These are phyloP conservation scores for Mesitornis unicolor DNA, from an alignment of 2,113 vertebrate genomes.

Conservation along the genomic window DNA sequence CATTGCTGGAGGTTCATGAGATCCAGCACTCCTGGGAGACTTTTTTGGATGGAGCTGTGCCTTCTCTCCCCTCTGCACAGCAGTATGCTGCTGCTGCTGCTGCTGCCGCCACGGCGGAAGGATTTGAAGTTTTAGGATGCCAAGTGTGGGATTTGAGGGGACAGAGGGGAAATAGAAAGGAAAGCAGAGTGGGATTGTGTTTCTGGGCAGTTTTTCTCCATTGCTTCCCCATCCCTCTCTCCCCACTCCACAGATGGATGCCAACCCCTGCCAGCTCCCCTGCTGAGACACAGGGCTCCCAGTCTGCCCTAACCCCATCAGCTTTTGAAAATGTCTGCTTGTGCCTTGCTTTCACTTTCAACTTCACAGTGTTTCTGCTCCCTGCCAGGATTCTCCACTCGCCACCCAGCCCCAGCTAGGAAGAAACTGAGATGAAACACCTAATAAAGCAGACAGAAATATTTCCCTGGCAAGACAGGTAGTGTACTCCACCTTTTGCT, in stretches of 20 bases:
- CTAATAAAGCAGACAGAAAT: background rate
- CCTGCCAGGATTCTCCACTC: background rate
- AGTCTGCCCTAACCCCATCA: background rate
- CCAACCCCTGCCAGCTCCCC: too few relatives aligned
- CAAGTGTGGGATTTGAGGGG: background rate
- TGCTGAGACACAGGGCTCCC: background rate
- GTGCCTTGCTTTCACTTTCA: background rate
- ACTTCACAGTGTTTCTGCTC: background rate
- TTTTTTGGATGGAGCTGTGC: background rate
- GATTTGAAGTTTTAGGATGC: background rate
- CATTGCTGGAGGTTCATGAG: background rate
- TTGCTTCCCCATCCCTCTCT: background rate
- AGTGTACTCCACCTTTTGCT: background rate
- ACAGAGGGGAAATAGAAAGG: background rate
- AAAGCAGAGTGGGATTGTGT: background rate
- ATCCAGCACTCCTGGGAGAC: background rate
- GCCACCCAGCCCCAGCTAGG: background rate
- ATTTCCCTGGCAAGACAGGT: background rate
- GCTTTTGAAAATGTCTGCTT: background rate
- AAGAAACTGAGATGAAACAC: background rate
- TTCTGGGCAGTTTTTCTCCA: background rate
- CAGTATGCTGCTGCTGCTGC: background rate
- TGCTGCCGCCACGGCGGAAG: fast-evolving
- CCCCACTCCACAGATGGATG: too few relatives aligned
- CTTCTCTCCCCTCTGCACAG: background rate